phyloP scores from a whole-genome alignment of 1,140 invertebrate species.

The Ceratosolen fusciceps region DNA sequence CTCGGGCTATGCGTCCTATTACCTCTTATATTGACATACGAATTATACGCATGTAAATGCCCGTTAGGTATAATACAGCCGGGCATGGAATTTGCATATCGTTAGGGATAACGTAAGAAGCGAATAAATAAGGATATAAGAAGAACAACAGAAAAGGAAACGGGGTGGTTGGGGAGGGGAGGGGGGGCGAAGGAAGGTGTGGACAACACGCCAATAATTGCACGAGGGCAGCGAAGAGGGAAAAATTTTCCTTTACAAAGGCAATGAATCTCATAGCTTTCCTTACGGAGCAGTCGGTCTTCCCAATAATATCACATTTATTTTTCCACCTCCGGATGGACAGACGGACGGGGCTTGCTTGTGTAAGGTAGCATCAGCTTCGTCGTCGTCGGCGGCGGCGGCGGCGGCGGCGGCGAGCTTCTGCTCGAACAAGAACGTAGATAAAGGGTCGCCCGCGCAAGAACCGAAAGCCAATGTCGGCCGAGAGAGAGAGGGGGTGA shows the following conservation, averaged over 20 bases:
- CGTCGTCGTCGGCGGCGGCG: neutral
- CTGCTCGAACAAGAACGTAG: neutral
- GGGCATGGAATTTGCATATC: too few species aligned
- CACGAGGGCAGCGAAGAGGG: neutral
- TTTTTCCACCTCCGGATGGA: conserved; percentile 7
- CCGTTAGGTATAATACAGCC: too few species aligned
- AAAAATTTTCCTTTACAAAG: neutral
- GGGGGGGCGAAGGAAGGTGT: too few species aligned
- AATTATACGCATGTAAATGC: too few species aligned
- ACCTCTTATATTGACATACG: too few species aligned
- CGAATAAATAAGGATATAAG: too few species aligned
- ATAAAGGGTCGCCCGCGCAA: neutral
- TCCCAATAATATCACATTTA: conserved; percentile 21
- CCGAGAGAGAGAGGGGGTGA: conserved; percentile 17
- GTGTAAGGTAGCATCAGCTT: neutral
- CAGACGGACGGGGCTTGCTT: too few species aligned
- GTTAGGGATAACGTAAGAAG: too few species aligned
- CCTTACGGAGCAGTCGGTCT: neutral
- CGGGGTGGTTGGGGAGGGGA: too few species aligned
- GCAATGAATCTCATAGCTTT: neutral
- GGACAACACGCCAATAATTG: neutral
- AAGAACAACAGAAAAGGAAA: too few species aligned
- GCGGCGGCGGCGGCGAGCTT: neutral
- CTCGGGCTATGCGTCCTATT: too few species aligned
- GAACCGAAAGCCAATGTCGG: neutral